Percentiles rank a stretch among this genome's conserved stretches.
Conservation (phyloP, 37 sponge, comb jelly and placozoan genomes). For the Aplysina aerophoba region DNA sequence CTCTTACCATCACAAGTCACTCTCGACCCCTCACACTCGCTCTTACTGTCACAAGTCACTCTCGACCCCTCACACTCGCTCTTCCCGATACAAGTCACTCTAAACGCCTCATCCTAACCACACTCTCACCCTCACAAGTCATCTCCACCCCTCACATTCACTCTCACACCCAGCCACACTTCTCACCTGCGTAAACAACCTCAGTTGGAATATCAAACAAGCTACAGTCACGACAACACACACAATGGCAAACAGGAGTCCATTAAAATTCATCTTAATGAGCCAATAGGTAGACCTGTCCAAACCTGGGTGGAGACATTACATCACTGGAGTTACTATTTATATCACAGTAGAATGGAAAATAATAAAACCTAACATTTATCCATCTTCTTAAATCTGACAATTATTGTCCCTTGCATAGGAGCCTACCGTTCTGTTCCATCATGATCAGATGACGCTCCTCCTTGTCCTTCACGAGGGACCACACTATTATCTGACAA, state of each 20-base stretch:
- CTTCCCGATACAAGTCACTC: too few species aligned
- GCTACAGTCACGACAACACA: constrained; percentile 32
- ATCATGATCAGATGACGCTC: constrained; percentile 89
- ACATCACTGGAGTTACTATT: too few species aligned
- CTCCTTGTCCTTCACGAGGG: constrained; percentile 69
- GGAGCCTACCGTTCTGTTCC: constrained; percentile 71
- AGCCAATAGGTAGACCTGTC: constrained; percentile 71
- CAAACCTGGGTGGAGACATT: constrained; percentile 35
- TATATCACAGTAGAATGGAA: too few species aligned
- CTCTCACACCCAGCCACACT: background rate
- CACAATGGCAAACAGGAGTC: constrained; percentile 51
- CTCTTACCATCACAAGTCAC: too few species aligned
- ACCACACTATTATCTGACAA: constrained; percentile 58
- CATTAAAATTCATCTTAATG: constrained; percentile 68
- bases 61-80: too few species aligned
- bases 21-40: too few species aligned
- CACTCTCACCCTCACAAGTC: too few species aligned
- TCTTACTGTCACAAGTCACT: too few species aligned
- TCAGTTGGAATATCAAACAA: constrained; percentile 57
- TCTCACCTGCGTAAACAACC: constrained; percentile 78
- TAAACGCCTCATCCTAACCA: too few species aligned
- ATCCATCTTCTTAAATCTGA: too few species aligned
- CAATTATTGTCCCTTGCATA: too few species aligned
- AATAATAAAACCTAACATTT: too few species aligned
- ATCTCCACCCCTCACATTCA: background rate